Evolutionary conservation across 2,113 vertebrate species (phyloP), one percentile per base, ranked within the genome.

Genomic region (Myodes glareolus): DNA sequence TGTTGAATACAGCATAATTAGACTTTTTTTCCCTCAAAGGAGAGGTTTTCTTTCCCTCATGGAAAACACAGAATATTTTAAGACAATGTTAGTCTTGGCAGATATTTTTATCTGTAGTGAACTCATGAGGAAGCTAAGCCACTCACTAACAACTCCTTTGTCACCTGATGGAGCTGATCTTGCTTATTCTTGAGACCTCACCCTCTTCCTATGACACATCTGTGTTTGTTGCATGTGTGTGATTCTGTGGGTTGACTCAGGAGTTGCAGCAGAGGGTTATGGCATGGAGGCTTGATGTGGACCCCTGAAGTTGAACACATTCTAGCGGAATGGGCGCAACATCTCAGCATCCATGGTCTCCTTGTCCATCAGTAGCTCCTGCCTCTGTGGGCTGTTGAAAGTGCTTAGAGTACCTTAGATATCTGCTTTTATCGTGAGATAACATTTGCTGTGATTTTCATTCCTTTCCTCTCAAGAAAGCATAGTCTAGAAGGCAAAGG

Each of bases 1-100:
- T 52, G 8, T 11, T 93, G 75, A 95, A 70, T 95, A 36, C 6
- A 75, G 50, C 73, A 87, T 95, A 91, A 93, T 95, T 89, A 90
- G 72, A 91, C 27, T 91, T 89, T 67, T 63, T 61, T 4, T 3
- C 55, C n/a, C 33, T 92, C 90, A 84, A 88, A 90, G 52, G 45
- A 76, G 21, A 27, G 52, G 31, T 94, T 76, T 52, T 58, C 19
- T 58, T 23, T 5, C 47, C 75, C 67, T 39, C 91, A 12, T 58
- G 29, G 78, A 72, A 93, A 82, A n/a, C 36, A 93, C 3, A 91
- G 61, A 61, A 6, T 88, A 87, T 88, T 95, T 94, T 23, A 89
- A 88, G 96, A 91, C 52, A 80, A 23, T 88, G 13, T 91, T 90
- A 58, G 58, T 91, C 12, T 6, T 76, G 88, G 80, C 21, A 78